Evolutionary conservation across 2,113 vertebrate genomes (phyloP).

Genomic region (Bubalus kerabau): DNA sequence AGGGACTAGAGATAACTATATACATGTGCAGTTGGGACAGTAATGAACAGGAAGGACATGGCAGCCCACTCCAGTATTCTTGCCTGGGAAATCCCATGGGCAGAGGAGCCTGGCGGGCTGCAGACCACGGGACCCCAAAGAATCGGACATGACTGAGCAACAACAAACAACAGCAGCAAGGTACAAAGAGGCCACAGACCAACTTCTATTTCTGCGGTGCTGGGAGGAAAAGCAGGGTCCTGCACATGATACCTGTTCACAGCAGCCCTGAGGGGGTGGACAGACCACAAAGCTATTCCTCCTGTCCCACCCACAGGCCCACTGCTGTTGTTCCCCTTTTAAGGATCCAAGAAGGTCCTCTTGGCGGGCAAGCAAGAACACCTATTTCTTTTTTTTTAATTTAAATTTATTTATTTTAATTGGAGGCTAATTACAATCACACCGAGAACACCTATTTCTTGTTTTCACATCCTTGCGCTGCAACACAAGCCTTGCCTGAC

Average conservation of each 20-base stretch:
- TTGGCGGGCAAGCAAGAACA: background rate
- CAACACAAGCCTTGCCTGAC: background rate
- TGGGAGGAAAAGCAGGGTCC: background rate
- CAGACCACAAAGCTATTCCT: background rate
- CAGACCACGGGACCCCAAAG: background rate
- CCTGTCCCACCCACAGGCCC: background rate
- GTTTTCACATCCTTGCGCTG: background rate
- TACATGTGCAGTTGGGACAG: accelerated
- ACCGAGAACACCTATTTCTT: background rate
- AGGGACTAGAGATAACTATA: background rate
- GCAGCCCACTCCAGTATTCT: background rate
- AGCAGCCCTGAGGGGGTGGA: background rate
- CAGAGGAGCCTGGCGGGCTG: background rate
- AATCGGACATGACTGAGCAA: background rate
- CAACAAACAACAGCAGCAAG: background rate
- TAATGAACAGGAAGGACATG: background rate
- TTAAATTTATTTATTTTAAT: too few relatives aligned
- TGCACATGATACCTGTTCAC: background rate
- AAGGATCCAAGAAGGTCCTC: background rate
- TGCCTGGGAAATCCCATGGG: background rate
- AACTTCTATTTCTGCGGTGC: background rate
- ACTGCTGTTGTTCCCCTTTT: background rate
- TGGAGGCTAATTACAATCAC: too few relatives aligned
- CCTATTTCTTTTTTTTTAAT: background rate
- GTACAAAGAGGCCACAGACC: background rate